These are phyloP conservation scores for Crypturellus tataupa DNA, from an alignment of 2,797 vertebrate species.

Conservation along the genomic window DNA sequence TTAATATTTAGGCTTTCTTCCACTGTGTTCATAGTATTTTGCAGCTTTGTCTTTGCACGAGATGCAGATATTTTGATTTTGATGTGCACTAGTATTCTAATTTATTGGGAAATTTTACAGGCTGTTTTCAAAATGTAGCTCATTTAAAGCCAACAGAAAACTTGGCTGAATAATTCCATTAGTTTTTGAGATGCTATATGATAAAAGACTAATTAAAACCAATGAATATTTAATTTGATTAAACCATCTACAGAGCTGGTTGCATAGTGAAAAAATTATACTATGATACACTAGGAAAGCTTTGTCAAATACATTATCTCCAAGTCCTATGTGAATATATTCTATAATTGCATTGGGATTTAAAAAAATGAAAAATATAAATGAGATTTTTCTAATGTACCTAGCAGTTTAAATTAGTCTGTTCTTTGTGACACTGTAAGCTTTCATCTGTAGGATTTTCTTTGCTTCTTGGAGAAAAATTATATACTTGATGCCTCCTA, in stretches of 20 bases:
- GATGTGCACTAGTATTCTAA: not conserved
- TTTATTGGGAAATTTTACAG: not conserved
- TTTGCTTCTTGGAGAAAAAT: conserved; percentile 16
- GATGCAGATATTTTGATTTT: not conserved
- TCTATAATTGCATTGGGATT: not conserved
- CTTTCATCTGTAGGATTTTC: not conserved
- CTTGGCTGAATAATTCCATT: not conserved
- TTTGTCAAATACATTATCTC: not conserved
- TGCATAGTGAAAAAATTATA: not conserved
- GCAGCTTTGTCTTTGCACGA: not conserved
- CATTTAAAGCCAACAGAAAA: not conserved
- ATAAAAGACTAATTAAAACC: conserved; percentile 22
- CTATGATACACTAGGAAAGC: not conserved
- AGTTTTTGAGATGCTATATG: not conserved
- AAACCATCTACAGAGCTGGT: not conserved
- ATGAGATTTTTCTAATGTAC: not conserved
- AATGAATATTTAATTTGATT: conserved; percentile 1
- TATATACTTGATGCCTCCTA: not conserved
- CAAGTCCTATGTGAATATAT: not conserved
- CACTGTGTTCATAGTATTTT: not conserved
- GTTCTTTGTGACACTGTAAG: not conserved
- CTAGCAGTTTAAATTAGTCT: conserved; percentile 13
- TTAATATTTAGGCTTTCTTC: not conserved
- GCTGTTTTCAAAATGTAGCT: not conserved
- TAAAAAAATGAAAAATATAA: not conserved